These are phyloP conservation scores for Platysternon megacephalum DNA, from an alignment of 2,113 vertebrate species.

Conservation along the genomic window DNA sequence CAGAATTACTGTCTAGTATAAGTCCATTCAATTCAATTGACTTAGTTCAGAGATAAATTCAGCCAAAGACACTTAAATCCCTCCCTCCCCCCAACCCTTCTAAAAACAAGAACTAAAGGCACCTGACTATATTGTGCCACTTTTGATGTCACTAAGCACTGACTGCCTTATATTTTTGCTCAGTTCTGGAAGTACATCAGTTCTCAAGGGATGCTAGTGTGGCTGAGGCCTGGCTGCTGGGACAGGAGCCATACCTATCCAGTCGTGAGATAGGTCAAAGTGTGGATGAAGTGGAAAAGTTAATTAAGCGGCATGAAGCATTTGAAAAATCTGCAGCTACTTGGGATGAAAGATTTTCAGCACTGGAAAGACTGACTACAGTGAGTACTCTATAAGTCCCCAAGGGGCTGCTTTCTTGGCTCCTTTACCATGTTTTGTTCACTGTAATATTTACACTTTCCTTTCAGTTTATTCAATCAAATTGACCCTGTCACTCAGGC, in stretches of 20 bases:
- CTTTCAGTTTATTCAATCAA: not conserved
- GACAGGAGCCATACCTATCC: conserved; percentile 95
- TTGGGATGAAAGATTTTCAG: conserved; percentile 97
- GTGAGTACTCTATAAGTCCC: conserved; percentile 72
- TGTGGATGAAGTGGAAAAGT: conserved; percentile 95
- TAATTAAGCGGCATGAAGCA: conserved; percentile 96
- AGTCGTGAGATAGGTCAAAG: conserved; percentile 93
- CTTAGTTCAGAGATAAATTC: not conserved
- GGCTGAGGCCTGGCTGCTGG: conserved; percentile 96
- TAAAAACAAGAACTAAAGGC: not conserved
- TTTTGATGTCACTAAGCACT: not conserved
- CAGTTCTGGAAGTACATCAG: conserved; percentile 98
- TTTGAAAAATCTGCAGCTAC: conserved; percentile 97
- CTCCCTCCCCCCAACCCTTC: not conserved
- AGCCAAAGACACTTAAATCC: not conserved
- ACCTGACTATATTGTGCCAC: not conserved
- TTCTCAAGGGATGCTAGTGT: conserved; percentile 95
- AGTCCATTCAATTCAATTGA: not conserved
- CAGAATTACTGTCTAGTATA: not conserved
- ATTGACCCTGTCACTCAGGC: rapidly evolving
- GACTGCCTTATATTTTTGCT: not conserved
- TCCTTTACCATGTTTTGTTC: not conserved
- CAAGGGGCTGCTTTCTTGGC: not conserved
- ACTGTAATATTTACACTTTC: not conserved
- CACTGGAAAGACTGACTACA: conserved; percentile 93